These are phyloP conservation scores for Gadopsis bispinosus DNA, from an alignment of 2,797 vertebrate genomes.

Conservation along the genomic window DNA sequence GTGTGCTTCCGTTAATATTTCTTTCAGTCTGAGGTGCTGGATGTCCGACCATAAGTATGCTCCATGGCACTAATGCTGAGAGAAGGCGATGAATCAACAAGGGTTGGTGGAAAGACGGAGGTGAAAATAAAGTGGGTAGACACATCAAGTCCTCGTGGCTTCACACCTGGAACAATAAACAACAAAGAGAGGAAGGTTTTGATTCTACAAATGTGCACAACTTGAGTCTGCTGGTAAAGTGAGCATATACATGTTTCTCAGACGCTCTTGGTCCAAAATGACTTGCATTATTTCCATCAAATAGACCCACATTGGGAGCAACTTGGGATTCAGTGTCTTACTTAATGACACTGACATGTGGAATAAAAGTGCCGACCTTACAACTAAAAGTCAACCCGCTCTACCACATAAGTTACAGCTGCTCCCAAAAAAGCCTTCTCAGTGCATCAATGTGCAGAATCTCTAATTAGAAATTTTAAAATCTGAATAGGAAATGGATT, in stretches of 20 bases:
- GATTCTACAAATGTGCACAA: not conserved
- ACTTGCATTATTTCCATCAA: not conserved
- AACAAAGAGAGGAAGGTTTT: constrained; percentile 43
- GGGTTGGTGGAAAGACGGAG: constrained; percentile 36
- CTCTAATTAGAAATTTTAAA: not conserved
- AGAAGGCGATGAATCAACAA: constrained; percentile 55
- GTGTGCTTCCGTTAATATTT: constrained; percentile 49
- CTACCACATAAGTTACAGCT: not conserved
- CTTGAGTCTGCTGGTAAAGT: not conserved
- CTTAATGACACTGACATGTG: not conserved
- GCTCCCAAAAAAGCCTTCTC: not conserved
- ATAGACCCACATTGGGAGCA: not conserved
- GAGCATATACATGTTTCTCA: not conserved
- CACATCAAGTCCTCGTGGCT: constrained; percentile 70
- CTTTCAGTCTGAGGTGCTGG: constrained; percentile 52
- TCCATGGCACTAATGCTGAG: constrained; percentile 59
- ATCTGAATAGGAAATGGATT: not conserved
- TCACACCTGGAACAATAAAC: constrained; percentile 77
- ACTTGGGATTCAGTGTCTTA: not conserved
- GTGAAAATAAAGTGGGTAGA: constrained; percentile 27
- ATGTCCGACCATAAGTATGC: constrained; percentile 37
- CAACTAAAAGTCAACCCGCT: not conserved
- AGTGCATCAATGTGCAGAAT: not conserved
- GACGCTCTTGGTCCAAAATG: not conserved
- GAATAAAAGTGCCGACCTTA: not conserved